These are phyloP conservation scores for Lasioglossum malachurum DNA, from an alignment of 2,888 invertebrate genomes.

Conservation along the genomic window DNA sequence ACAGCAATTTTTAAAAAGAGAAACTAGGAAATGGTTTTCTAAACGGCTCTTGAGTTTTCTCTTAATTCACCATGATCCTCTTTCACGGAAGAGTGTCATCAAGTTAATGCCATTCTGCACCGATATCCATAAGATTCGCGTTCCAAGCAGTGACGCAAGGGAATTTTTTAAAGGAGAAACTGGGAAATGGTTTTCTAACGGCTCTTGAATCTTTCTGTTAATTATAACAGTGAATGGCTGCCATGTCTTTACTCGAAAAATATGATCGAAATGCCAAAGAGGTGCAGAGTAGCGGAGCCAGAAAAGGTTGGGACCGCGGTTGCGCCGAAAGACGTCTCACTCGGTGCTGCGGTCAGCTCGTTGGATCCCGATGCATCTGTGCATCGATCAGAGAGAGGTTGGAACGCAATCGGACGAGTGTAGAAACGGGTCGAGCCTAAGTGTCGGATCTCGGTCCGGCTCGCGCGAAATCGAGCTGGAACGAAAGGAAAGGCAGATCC, in stretches of 20 bases:
- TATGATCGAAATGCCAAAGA: background rate
- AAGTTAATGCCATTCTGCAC: too few species aligned
- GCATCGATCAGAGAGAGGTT: background rate
- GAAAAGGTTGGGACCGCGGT: background rate
- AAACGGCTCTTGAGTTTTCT: too few species aligned
- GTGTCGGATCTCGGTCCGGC: slow-evolving; percentile 19
- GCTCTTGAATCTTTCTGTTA: too few species aligned
- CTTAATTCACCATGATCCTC: too few species aligned
- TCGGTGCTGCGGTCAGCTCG: background rate
- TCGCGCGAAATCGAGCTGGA: slow-evolving; percentile 56
- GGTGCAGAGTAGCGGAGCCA: background rate
- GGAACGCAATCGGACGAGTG: background rate
- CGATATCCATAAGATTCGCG: too few species aligned
- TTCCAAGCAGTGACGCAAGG: too few species aligned
- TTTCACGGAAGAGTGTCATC: too few species aligned
- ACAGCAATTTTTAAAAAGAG: too few species aligned
- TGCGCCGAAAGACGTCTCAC: background rate
- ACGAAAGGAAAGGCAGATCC: slow-evolving; percentile 59
- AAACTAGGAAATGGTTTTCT: too few species aligned
- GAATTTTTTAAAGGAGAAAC: too few species aligned
- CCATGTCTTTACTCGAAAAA: background rate
- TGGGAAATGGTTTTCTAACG: too few species aligned
- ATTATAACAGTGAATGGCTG: too few species aligned
- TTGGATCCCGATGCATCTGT: background rate
- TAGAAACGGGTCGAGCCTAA: slow-evolving; percentile 23